Conservation (phyloP, 1,140 invertebrate genomes). For the Yoshiicerus persimilis region DNA sequence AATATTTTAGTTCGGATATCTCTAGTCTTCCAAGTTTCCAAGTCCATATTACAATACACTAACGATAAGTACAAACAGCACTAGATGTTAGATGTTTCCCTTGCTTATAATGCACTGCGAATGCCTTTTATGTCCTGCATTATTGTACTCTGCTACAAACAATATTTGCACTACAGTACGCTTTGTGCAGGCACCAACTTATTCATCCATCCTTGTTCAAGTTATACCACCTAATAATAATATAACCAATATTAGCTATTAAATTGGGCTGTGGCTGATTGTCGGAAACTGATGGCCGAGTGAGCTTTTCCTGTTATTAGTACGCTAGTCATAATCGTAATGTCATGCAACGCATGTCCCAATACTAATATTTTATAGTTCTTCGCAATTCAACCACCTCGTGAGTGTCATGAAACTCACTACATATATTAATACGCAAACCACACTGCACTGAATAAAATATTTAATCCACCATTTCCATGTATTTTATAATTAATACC, state of each 20-base stretch:
- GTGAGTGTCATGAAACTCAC: not conserved
- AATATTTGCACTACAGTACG: not conserved
- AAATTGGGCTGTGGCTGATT: not conserved
- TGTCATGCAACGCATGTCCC: not conserved
- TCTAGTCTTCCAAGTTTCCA: not conserved
- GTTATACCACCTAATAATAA: not conserved
- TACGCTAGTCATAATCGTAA: not conserved
- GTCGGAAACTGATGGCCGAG: not conserved
- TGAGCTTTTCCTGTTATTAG: not conserved
- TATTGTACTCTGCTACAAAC: not conserved
- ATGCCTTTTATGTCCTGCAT: not conserved
- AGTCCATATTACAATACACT: not conserved
- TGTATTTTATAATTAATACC: no score
- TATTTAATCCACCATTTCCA: no score
- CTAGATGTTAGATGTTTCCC: no score
- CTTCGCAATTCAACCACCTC: not conserved
- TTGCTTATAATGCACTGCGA: no score
- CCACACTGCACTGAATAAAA: no score
- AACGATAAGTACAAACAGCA: no score
- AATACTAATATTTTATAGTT: not conserved
- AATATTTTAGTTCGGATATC: not conserved
- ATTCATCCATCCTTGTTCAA: not conserved
- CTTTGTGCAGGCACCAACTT: not conserved
- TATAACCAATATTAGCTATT: not conserved
- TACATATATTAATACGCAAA: not conserved